Base-by-base conservation (phyloP, 2,888 invertebrate species). In the Cosmia trapezina region DNA sequence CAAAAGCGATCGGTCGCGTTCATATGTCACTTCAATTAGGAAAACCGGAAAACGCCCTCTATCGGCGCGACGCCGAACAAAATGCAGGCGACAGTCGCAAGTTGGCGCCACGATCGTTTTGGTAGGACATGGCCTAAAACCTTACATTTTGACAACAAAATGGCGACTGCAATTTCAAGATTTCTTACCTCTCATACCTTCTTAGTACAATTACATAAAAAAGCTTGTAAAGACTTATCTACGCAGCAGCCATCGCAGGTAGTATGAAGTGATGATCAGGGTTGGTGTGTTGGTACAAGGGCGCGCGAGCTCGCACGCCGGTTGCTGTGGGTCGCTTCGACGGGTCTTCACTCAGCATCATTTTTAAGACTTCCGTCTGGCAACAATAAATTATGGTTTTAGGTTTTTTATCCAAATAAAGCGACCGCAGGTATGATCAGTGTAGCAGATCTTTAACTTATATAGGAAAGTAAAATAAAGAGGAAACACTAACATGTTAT, bases 281-380 rank as follows among this genome's bases (percentile, higher is more conserved):
- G 72, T 94, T 94, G 0, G 93, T 93, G 43, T 83, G 87, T n/a
- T 96, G 92, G 84, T 92, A 94, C 0, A 97, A 94, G 0, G 98
- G 97, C 0, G 97, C 97, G 11, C 96, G 95, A 0, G 97, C 97
- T 56, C 97, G 94, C 37, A 98, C 97, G 45, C 98, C 98, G 79
- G 97, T 96, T 0, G 98, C 98, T 2, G 98, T 97, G 22, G 99
- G 98, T 4, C 99, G 96, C 76, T 96, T 95, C 6, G 96, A 94
- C 0, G 99, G 98, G 74, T 97, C 96, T 6, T 96, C 93, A 78
- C 98, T 98, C 57, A 99, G 94, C 98, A 99, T 98, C 90, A 97
- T 93, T 81, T 97, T 97, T 14, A 99, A 95, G 72, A 99, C 96
- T 4, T 97, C 94, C 90, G 97, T 97, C 98, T 98, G 56, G 28